phyloP scores from a whole-genome alignment of 2,113 vertebrate genomes.

The Illadopsis cleaveri region DNA sequence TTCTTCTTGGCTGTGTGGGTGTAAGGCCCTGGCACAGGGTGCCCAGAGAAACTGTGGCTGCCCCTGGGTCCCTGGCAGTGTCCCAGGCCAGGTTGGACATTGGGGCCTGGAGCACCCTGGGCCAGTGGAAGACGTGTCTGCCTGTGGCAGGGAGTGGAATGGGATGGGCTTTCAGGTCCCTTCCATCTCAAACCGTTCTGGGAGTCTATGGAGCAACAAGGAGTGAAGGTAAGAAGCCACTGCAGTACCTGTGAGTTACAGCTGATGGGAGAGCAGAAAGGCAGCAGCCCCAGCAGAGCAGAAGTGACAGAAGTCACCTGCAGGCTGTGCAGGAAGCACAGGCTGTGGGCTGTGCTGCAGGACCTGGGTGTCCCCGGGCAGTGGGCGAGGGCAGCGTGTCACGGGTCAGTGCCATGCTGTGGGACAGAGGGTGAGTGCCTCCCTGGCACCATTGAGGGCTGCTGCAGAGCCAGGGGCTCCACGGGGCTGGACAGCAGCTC shows the following conservation, averaged over 20 bases:
- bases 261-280: not conserved
- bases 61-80: not conserved
- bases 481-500: rapidly evolving
- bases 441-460: not conserved
- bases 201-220: not conserved
- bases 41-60: not conserved
- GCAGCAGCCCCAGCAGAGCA: not conserved
- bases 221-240: not conserved
- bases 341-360: rapidly evolving
- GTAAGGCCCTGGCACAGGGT: not conserved
- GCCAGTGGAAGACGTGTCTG: rapidly evolving
- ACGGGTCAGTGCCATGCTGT: not conserved
- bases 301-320: rapidly evolving
- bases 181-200: not conserved
- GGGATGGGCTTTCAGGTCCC: not conserved
- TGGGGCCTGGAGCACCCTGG: not conserved
- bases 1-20: rapidly evolving
- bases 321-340: rapidly evolving
- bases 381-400: not conserved
- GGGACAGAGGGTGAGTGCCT: not conserved
- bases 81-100: rapidly evolving
- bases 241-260: rapidly evolving
- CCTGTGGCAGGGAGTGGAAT: not conserved
- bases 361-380: rapidly evolving
- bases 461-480: not conserved